Evolutionary conservation across 1,140 invertebrate species (phyloP), one percentile per base, ranked within the genome.

Genomic region (Nixonia krombeini): DNA sequence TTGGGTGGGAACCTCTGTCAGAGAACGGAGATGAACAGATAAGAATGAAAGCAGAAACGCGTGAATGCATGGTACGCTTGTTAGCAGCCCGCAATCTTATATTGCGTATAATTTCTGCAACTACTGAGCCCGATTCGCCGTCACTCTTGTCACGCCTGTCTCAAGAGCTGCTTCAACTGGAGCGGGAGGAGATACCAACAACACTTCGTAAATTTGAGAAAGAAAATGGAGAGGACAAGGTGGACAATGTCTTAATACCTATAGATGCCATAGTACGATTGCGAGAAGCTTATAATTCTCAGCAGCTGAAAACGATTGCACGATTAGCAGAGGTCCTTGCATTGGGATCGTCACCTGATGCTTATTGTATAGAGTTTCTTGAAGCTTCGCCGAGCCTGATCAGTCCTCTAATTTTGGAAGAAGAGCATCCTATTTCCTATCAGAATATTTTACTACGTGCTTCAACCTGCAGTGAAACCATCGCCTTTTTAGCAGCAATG

Each of bases 381-480:
- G 56, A 50, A 31, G 47, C 50, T 0, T 63, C 79, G 1, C 45
- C 59, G n/a, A 73, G 78, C 46, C 66, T 85, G 0, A 40, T 66
- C 40, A 49, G 80, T 6, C 44, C 81, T 40, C 50, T 68, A 6
- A 55, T 85, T 0, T 80, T 77, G 1, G 72, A 80, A 21, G 53
- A 66, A 6, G 67, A 77, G 7, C 56, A 49, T 2, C 75, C 81
- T 10, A 72, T 80, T 26, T 78, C 83, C 16, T 85, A 79, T 42
- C 80, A 77, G 56, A 58, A 77, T 16, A 77, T 82, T 46, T 65
- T 85, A 13, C 41, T 85, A 1, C 65, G 84, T 59, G 82, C 80
- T 7, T 70, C 82, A 5, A 85, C 84, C 4, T 84, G 82, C 38
- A 80, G 83, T 3, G 84, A 86, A 61, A 82, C 82, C 17, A 69